Conservation (phyloP, 2,888 invertebrate genomes). For the Sarcophaga caerulescens region DNA sequence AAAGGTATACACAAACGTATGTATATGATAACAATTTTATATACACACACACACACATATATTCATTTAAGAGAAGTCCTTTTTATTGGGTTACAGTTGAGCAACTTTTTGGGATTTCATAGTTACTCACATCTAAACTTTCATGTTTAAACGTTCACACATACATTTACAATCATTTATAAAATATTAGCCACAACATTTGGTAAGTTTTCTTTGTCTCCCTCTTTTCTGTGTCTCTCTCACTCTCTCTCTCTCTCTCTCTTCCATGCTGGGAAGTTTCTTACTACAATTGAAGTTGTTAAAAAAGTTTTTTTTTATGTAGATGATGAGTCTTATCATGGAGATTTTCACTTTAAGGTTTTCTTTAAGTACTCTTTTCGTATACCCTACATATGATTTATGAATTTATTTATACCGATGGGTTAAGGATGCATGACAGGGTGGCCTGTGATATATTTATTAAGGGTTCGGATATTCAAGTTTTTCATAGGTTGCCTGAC, state of each 20-base stretch:
- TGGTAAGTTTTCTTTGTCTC: constrained; percentile 20
- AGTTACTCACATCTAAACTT: not conserved
- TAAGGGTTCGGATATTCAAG: no score
- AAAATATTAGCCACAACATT: constrained; percentile 50
- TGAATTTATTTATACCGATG: no score
- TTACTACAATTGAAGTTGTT: constrained; percentile 39
- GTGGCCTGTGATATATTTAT: no score
- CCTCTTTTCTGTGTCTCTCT: not conserved
- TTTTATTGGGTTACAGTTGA: constrained; percentile 49
- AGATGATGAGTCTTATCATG: constrained; percentile 64
- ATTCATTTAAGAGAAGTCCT: not conserved
- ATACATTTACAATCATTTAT: not conserved
- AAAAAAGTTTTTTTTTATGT: constrained; percentile 50
- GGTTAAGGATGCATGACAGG: no score
- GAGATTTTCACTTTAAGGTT: constrained; percentile 63
- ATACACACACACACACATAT: not conserved
- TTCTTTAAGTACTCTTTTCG: constrained; percentile 46
- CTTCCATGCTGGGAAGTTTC: not conserved
- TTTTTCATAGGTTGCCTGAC: no score
- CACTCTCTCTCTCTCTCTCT: not conserved
- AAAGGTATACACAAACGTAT: constrained; percentile 12
- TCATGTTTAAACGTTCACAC: not conserved
- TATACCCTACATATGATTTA: not conserved
- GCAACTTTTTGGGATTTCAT: constrained; percentile 54
- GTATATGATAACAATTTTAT: not conserved